Evolutionary conservation across 2,888 invertebrate species (phyloP).

Genomic region (Microplitis deprimator): DNA sequence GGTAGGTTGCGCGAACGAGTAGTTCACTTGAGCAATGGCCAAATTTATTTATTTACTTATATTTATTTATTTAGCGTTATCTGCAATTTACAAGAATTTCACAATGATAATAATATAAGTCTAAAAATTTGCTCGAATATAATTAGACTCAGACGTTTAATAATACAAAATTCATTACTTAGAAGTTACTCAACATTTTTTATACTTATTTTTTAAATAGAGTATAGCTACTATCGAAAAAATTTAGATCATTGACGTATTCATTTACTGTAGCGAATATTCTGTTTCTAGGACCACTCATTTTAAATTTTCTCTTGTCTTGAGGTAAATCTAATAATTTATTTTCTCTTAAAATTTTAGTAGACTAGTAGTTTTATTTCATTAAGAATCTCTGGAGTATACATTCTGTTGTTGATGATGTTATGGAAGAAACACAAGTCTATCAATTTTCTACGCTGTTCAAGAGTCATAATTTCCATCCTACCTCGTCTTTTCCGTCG

Average conservation of each 20-base stretch:
- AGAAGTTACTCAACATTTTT: too few species aligned
- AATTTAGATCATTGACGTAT: not conserved
- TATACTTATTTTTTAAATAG: not conserved
- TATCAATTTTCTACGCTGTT: too few species aligned
- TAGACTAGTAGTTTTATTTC: too few species aligned
- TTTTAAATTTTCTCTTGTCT: not conserved
- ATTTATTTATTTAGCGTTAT: not conserved
- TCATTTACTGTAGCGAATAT: too few species aligned
- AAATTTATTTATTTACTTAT: not conserved
- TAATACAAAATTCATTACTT: not conserved
- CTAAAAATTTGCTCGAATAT: not conserved
- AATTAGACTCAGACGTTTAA: not conserved
- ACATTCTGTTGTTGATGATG: too few species aligned
- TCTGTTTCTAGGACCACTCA: not conserved
- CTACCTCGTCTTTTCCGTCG: too few species aligned
- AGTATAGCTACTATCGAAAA: not conserved
- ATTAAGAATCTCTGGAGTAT: too few species aligned
- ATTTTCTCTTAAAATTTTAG: not conserved
- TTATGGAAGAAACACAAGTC: too few species aligned
- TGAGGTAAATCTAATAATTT: not conserved
- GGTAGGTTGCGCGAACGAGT: conserved; percentile 58
- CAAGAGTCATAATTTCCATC: too few species aligned
- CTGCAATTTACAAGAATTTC: not conserved
- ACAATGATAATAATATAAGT: not conserved
- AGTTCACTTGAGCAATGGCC: conserved; percentile 9